phyloP scores from a whole-genome alignment of 2,113 vertebrate genomes.

The Neolamprologus fasciatus region DNA sequence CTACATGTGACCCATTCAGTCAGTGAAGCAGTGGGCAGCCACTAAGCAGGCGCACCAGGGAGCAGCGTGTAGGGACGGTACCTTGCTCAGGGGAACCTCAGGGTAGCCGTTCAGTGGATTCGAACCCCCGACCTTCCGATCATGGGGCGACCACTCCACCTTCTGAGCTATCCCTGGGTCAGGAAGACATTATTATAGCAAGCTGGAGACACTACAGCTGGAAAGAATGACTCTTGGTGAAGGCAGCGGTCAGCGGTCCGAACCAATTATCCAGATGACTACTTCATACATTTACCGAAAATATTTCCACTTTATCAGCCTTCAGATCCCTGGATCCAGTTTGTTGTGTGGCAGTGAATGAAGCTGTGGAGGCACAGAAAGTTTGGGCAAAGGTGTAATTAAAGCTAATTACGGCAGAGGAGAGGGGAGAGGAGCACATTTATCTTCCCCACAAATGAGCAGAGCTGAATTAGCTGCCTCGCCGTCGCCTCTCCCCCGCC shows the following conservation, averaged over 20 bases:
- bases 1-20: background rate
- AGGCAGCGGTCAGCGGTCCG: accelerated
- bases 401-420: slow-evolving; percentile 51
- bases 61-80: accelerated
- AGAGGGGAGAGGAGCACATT: slow-evolving; percentile 27
- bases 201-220: background rate
- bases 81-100: background rate
- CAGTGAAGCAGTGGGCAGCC: background rate
- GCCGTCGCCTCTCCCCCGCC: slow-evolving; percentile 12
- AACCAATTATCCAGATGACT: accelerated
- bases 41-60: background rate
- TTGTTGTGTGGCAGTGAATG: background rate
- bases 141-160: accelerated
- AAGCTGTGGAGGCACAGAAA: slow-evolving; percentile 19
- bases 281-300: background rate
- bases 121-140: accelerated
- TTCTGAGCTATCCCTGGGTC: accelerated
- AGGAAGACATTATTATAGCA: background rate
- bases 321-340: background rate
- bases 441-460: slow-evolving; percentile 45
- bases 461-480: slow-evolving; percentile 32
- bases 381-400: slow-evolving; percentile 45
- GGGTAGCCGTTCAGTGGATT: background rate
- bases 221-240: background rate
- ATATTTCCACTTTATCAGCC: background rate